Conservation (phyloP, 2,113 vertebrate genomes). For the Amblyornis subalaris region DNA sequence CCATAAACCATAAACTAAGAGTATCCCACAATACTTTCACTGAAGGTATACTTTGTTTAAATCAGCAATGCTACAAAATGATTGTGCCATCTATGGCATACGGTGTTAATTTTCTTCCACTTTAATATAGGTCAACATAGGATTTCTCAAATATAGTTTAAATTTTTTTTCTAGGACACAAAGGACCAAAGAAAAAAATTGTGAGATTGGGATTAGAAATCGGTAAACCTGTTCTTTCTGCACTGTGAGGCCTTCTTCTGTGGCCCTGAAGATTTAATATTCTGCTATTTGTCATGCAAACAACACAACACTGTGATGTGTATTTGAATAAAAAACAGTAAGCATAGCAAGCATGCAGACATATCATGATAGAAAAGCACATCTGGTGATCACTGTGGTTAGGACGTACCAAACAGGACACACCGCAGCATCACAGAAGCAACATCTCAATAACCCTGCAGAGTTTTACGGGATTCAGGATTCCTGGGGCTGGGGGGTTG, state of each 20-base stretch:
- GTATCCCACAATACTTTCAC: background rate
- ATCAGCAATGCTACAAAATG: background rate
- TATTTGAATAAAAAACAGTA: constrained; percentile 13
- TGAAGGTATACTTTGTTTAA: background rate
- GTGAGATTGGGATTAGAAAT: background rate
- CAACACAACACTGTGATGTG: background rate
- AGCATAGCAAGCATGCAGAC: constrained; percentile 47
- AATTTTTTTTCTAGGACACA: background rate
- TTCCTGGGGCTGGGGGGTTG: background rate
- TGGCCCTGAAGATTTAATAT: constrained; percentile 7
- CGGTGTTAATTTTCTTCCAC: background rate
- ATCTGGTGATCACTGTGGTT: background rate
- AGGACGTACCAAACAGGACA: background rate
- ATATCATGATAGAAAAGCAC: background rate
- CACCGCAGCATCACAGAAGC: background rate
- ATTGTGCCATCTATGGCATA: background rate
- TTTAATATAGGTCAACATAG: background rate
- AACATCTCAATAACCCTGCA: background rate
- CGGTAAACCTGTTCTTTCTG: background rate
- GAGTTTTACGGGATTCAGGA: background rate
- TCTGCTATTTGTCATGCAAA: constrained; percentile 48
- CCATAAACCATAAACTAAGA: background rate
- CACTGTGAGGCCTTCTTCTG: background rate
- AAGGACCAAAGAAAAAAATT: background rate
- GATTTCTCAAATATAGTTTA: background rate